phyloP scores from a whole-genome alignment of 2,888 invertebrate genomes.

The Euproctis similis region DNA sequence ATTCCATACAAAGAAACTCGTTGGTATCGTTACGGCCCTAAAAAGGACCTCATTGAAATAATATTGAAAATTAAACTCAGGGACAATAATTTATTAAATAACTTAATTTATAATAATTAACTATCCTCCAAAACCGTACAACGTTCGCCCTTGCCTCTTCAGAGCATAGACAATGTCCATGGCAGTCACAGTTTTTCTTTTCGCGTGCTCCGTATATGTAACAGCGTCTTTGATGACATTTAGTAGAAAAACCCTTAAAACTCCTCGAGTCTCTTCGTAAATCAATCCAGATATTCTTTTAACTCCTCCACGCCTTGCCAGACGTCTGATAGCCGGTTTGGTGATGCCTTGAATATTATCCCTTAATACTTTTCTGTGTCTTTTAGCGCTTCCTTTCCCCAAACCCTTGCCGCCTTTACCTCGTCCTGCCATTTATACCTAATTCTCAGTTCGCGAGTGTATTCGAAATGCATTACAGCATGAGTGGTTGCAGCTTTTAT shows the following conservation, averaged over 20 bases:
- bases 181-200: constrained; percentile 90
- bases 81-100: constrained; percentile 8
- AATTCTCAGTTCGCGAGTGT: no score
- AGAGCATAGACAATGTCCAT: constrained; percentile 93
- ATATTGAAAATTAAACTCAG: constrained; percentile 5
- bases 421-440: constrained; percentile 86
- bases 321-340: constrained; percentile 84
- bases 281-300: constrained; percentile 85
- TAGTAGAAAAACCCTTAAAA: constrained; percentile 87
- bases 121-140: constrained; percentile 87
- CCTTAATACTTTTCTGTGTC: constrained; percentile 86
- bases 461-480: no score
- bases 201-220: constrained; percentile 90
- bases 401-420: constrained; percentile 87
- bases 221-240: constrained; percentile 90
- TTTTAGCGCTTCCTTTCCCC: constrained; percentile 88
- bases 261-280: constrained; percentile 87
- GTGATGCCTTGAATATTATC: constrained; percentile 89
- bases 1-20: no score
- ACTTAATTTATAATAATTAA: background rate
- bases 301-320: constrained; percentile 83
- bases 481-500: no score
- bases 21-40: constrained; percentile 45
- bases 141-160: constrained; percentile 84
- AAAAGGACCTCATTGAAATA: constrained; percentile 40